Conservation (phyloP, 2,113 vertebrate genomes). For the Ictidomys tridecemlineatus region DNA sequence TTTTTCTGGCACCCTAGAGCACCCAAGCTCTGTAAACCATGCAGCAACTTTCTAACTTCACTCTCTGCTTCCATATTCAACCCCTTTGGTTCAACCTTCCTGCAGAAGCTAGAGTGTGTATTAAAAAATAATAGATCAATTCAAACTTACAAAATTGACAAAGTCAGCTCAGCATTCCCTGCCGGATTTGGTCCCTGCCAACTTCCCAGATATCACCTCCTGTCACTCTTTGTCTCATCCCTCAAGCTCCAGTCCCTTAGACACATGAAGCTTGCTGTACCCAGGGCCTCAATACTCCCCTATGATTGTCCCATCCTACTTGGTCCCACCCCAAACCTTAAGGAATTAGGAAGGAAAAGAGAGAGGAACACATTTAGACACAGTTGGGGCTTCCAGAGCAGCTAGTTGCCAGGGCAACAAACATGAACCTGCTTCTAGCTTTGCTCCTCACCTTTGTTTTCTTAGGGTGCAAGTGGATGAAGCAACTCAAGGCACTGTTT, state of each 20-base stretch:
- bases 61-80: neutral
- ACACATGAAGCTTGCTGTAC: neutral
- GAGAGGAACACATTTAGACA: neutral
- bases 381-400: neutral
- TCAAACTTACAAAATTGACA: neutral
- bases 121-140: neutral
- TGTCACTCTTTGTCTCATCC: neutral
- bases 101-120: neutral
- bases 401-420: neutral
- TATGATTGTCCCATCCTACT: neutral
- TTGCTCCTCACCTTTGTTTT: neutral
- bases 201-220: neutral
- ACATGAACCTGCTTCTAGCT: neutral
- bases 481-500: neutral
- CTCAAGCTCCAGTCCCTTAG: neutral
- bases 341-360: neutral
- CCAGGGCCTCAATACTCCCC: neutral
- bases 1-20: neutral
- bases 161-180: neutral
- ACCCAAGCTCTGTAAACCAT: neutral
- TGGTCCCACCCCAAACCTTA: neutral
- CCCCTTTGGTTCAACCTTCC: neutral
- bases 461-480: neutral
- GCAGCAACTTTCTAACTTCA: neutral
- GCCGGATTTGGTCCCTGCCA: neutral